Percentiles rank a stretch among this genome's conserved stretches.
Evolutionary conservation across 2,113 vertebrate species (phyloP).

Genomic region (human (Homo sapiens)): DNA sequence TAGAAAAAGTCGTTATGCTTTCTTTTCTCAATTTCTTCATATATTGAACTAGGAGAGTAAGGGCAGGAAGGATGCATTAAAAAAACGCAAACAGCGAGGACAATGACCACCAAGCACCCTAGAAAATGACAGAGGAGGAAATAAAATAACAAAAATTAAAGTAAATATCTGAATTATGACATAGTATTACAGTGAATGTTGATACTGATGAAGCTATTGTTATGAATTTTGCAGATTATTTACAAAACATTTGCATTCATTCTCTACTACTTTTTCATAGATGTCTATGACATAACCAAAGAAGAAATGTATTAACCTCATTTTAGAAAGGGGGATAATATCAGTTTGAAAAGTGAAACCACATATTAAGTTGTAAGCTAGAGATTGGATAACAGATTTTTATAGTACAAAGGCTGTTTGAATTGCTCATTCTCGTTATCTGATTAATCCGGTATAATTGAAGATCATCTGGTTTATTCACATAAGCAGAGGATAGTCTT

Average conservation of each 20-base stretch:
- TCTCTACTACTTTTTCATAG: neutral
- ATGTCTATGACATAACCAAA: neutral
- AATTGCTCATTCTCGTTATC: neutral
- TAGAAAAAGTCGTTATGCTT: neutral
- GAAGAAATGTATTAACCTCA: neutral
- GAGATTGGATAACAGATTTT: neutral
- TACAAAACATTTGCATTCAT: neutral
- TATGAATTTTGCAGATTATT: neutral
- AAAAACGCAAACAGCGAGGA: neutral
- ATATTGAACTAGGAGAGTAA: neutral
- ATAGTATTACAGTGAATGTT: neutral
- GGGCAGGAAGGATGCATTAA: accelerated
- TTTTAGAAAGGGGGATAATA: neutral
- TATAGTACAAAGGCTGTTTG: neutral
- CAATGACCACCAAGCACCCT: neutral
- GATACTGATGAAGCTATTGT: neutral
- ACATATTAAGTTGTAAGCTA: neutral
- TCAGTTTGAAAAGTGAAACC: neutral
- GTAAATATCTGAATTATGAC: neutral
- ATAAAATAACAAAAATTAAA: neutral
- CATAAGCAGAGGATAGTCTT: neutral
- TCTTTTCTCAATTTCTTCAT: neutral
- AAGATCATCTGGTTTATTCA: neutral
- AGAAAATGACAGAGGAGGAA: neutral
- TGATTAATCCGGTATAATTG: neutral